These are phyloP conservation scores for Danionella dracula DNA, from an alignment of 2,797 vertebrate species.

Conservation along the genomic window DNA sequence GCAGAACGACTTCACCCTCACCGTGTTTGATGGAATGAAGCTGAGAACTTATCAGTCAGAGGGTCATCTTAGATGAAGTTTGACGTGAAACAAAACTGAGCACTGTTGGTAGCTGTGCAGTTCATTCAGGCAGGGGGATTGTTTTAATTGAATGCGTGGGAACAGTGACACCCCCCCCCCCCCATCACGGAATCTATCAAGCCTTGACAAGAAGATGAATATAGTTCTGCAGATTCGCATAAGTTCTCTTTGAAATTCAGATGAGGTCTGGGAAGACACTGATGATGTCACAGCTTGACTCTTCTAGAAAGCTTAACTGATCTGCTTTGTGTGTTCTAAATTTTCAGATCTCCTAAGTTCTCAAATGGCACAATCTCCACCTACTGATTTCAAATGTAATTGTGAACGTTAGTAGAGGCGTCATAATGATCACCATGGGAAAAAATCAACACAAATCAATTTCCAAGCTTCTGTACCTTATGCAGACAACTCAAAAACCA, in stretches of 20 bases:
- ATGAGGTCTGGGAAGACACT: conserved; percentile 11
- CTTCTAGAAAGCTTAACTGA: conserved; percentile 27
- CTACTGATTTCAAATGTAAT: conserved; percentile 3
- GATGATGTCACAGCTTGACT: conserved; percentile 14
- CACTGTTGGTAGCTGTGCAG: background rate
- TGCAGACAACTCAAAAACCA: background rate
- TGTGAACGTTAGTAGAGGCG: conserved; percentile 1
- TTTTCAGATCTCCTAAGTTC: conserved; percentile 7
- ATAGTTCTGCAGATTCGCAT: conserved; percentile 21
- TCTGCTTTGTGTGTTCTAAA: conserved; percentile 23
- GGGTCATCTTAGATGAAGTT: conserved; percentile 25
- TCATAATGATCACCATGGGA: conserved; percentile 16
- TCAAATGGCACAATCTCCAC: conserved; percentile 11
- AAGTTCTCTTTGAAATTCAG: background rate
- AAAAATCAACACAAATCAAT: conserved; percentile 22
- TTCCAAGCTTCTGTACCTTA: conserved; percentile 5
- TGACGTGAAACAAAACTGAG: background rate
- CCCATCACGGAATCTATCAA: conserved; percentile 19
- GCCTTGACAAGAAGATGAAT: conserved; percentile 38
- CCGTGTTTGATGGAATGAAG: conserved; percentile 43
- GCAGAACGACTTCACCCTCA: conserved; percentile 33
- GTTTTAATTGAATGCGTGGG: conserved; percentile 26
- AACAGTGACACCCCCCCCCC: conserved; percentile 20
- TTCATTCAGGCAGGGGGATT: conserved; percentile 20
- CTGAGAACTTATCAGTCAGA: conserved; percentile 41